A percentile compares a stretch with the other conserved stretches of the same genome.
Evolutionary conservation across 2,797 vertebrate genomes (phyloP).

Genomic region (Darevskia nairensis): DNA sequence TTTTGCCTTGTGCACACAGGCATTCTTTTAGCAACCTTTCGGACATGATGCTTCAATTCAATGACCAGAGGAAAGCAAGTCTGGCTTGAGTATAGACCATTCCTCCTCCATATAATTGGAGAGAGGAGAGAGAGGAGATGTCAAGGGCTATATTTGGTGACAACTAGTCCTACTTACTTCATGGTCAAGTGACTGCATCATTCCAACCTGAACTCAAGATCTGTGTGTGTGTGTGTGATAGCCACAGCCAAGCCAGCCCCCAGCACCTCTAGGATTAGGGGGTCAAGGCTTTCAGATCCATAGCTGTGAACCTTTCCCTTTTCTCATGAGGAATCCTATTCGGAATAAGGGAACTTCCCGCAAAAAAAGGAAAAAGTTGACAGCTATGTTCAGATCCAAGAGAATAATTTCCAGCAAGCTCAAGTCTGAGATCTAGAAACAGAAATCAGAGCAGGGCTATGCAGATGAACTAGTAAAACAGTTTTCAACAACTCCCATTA

Average conservation of each 20-base stretch:
- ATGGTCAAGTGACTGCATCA: not conserved
- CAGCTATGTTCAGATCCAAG: not conserved
- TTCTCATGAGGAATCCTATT: too few species aligned
- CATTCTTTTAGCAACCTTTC: not conserved
- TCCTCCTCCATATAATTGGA: not conserved
- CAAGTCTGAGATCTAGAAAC: not conserved
- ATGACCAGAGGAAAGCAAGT: not conserved
- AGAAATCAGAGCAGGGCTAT: not conserved
- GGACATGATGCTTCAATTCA: not conserved
- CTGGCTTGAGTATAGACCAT: not conserved
- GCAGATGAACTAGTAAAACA: not conserved
- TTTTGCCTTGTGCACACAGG: slow-evolving; percentile 26
- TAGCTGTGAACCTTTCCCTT: too few species aligned
- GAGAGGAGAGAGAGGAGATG: too few species aligned
- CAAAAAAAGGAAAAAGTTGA: too few species aligned
- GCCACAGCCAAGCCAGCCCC: not conserved
- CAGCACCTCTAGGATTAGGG: not conserved
- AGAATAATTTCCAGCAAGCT: not conserved
- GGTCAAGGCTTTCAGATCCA: not conserved
- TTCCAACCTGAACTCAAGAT: not conserved
- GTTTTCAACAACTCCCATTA: too few species aligned
- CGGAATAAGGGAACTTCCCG: too few species aligned
- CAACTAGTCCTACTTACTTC: not conserved
- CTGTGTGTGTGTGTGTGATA: too few species aligned
- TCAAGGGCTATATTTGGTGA: not conserved